Base-by-base conservation (phyloP, 2,797 vertebrate genomes). In the Acanthurus lineatus region DNA sequence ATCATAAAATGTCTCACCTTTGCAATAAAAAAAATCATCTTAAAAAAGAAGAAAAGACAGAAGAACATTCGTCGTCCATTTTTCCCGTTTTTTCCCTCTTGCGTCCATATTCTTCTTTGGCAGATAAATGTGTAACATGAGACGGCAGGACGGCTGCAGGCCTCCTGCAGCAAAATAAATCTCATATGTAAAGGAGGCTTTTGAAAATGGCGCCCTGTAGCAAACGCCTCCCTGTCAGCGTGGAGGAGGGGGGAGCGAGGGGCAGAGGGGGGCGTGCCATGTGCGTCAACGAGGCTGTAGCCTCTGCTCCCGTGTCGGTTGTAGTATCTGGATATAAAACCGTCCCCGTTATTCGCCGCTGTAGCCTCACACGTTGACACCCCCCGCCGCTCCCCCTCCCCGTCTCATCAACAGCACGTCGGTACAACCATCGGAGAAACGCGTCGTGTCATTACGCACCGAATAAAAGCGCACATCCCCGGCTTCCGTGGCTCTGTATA, bases 161-260 rank as follows among this genome's bases (percentile, higher is more conserved):
- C 73, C 73, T 82, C 76, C 83, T 77, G 75, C 82, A 87, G 86
- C 81, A 82, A 87, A 91, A 93, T 85, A 87, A 88, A 91, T 83
- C 87, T 86, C 86, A 49, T 80, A 88, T 76, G 86, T 82, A 85
- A 90, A 91, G 73, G 52, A 51, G 62, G 61, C 77, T 84, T 95
- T 94, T 92, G 91, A 94, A 95, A 93, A 91, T 93, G 92, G 94
- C 94, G 94, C 94, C 85, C 59, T 72, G 75, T 58, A 69, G 86
- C 83, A 88, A 84, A 90, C 86, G 62, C 82, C 83, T 84, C 87
- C 81, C 64, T 51, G 83, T 83, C 84, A 66, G 52, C 17, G 77
- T 54, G 58, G 71, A 48, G 75, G 40, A 22, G 60, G 84, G 28
- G 44, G 68, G 42, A 53, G 70, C 1, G 67, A 7, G 63, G 45